These are phyloP conservation scores for Eilema griseolum DNA, from an alignment of 2,888 invertebrate species.

Conservation along the genomic window DNA sequence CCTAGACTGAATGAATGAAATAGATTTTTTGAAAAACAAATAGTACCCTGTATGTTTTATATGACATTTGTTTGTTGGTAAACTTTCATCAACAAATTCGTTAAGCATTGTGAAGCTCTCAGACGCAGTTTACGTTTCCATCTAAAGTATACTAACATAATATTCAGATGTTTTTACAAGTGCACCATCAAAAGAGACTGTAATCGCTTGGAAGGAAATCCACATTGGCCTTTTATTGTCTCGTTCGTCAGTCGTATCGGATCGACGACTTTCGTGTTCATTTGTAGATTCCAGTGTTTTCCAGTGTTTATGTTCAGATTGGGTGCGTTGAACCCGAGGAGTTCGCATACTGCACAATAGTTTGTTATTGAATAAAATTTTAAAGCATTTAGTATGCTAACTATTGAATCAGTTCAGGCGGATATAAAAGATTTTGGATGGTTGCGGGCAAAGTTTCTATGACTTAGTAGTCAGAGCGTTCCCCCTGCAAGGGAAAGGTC, in stretches of 20 bases:
- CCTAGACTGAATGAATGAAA: no score
- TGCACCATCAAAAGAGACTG: constrained; percentile 27
- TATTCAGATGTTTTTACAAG: constrained; percentile 23
- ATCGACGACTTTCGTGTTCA: constrained; percentile 24
- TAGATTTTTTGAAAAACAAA: no score
- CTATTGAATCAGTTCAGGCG: no score
- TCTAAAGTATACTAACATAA: constrained; percentile 11
- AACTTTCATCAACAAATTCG: not conserved
- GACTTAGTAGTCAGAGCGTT: no score
- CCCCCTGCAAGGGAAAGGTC: no score
- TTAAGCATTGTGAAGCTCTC: not conserved
- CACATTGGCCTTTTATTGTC: constrained; percentile 29
- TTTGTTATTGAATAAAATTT: no score
- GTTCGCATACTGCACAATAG: not conserved
- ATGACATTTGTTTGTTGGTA: not conserved
- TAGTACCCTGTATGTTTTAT: no score
- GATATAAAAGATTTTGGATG: no score
- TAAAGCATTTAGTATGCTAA: no score
- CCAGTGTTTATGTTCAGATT: constrained; percentile 15
- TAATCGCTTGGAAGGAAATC: constrained; percentile 33
- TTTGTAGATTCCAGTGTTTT: constrained; percentile 13
- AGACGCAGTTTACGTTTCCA: not conserved
- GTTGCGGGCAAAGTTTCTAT: no score
- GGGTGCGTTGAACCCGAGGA: constrained; percentile 17
- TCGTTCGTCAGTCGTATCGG: constrained; percentile 15